phyloP scores from a whole-genome alignment of 2,888 invertebrate genomes.

The Eupithecia tripunctaria region DNA sequence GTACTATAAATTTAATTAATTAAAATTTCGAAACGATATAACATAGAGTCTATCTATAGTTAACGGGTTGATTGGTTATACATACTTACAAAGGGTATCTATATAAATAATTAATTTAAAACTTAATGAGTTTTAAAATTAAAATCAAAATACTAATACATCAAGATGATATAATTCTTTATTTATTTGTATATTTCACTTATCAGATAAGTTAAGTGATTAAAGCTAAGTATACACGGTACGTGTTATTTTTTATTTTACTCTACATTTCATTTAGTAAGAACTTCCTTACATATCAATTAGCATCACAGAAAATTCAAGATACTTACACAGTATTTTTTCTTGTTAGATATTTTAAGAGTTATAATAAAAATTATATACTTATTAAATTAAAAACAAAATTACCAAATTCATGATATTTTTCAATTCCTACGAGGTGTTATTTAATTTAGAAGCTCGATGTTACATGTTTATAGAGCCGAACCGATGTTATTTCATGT shows the following conservation, averaged over 20 bases:
- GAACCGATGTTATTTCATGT: background rate
- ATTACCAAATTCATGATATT: background rate
- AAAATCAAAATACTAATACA: background rate
- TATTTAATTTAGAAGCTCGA: conserved; percentile 5
- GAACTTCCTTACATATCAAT: conserved; percentile 51
- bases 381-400: background rate
- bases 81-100: too few species aligned
- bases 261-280: conserved; percentile 11
- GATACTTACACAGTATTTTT: conserved; percentile 14
- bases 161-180: too few species aligned
- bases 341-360: background rate
- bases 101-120: background rate
- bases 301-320: conserved; percentile 83
- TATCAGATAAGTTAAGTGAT: conserved; percentile 59
- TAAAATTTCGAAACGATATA: background rate
- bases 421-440: background rate
- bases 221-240: background rate
- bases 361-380: background rate
- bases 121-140: background rate
- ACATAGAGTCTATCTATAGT: background rate
- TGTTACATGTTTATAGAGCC: background rate
- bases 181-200: background rate
- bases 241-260: conserved; percentile 3
- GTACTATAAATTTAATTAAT: background rate
- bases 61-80: too few species aligned